These are phyloP conservation scores for Oreochromis mossambicus DNA, from an alignment of 2,797 vertebrate genomes.

Conservation along the genomic window DNA sequence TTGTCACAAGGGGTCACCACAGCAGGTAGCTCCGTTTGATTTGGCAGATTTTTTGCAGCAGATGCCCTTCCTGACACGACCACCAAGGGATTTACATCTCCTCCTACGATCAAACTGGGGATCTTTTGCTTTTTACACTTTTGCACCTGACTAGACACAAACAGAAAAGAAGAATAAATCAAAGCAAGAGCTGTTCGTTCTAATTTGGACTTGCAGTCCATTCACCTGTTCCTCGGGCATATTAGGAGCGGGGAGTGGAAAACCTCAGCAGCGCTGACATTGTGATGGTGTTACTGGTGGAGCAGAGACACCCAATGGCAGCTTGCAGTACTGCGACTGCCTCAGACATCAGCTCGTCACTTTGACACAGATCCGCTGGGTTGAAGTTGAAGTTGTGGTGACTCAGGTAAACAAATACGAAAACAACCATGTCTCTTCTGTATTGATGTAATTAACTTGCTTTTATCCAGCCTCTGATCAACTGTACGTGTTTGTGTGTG, in stretches of 20 bases:
- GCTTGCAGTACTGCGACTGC: constrained; percentile 17
- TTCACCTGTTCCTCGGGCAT: constrained; percentile 19
- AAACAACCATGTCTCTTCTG: neutral
- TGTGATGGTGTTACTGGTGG: constrained; percentile 51
- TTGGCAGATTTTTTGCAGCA: neutral
- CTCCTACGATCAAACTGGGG: neutral
- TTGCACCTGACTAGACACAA: neutral
- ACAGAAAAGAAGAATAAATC: neutral
- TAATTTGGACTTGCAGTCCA: constrained; percentile 1
- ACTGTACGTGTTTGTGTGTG: neutral
- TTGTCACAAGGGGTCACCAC: neutral
- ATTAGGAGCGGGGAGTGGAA: neutral
- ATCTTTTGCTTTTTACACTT: neutral
- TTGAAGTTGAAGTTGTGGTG: neutral
- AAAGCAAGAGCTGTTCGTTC: neutral
- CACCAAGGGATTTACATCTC: neutral
- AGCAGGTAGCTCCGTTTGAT: neutral
- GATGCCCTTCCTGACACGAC: neutral
- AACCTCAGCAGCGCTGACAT: neutral
- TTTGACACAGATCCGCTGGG: neutral
- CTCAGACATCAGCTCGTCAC: neutral
- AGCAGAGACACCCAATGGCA: constrained; percentile 71
- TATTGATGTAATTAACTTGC: neutral
- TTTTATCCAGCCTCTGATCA: constrained; percentile 18
- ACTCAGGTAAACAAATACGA: neutral